Base-by-base conservation (phyloP, 2,113 vertebrate species). In the Gorilla gorilla region DNA sequence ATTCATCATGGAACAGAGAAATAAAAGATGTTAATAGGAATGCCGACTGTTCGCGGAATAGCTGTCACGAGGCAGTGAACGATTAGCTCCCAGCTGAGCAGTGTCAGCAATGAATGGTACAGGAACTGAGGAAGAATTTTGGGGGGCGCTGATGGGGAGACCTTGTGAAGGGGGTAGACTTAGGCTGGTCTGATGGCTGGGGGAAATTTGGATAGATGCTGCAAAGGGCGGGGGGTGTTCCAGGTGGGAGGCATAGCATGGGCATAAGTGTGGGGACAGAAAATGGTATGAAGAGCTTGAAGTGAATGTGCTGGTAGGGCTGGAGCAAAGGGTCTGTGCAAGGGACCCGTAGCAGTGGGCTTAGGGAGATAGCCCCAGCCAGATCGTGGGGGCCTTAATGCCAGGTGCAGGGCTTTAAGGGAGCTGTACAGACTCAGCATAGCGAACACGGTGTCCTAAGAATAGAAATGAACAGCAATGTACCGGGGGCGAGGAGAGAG, bases 1-100 rank as follows among this genome's bases (percentile, higher is more conserved):
- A 38, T 80, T 72, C 45, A 14, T 52, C 27, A 2, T 1, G 23
- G 76, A n/a, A 30, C 12, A 14, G 73, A 57, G 59, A 43, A 45
- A 18, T 40, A 12, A 61, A 8, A 64, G n/a, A 6, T 6, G 5
- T 8, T 38, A 5, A 0, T 25, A 1, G 18, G 9, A 20, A 17
- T 5, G 25, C 45, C 57, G 13, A 0, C 59, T 17, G 35, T 43
- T 13, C 0, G 10, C n/a, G 23, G 68, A 4, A 18, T 1, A 12
- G 45, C 59, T n/a, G 82, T 83, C 70, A 40, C 0, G 0, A 27
- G 70, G 75, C 66, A 12, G 17, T 1, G 45, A 0, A 0, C 0
- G 0, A 3, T 57, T 8, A 3, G 9, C 30, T 73, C 43, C 27
- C 35, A 11, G 0, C 0, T 32, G 27, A 88, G 73, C 45, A 12